Conservation (phyloP, 2,888 invertebrate genomes). For the Scaptodrosophila latifasciaeformis region DNA sequence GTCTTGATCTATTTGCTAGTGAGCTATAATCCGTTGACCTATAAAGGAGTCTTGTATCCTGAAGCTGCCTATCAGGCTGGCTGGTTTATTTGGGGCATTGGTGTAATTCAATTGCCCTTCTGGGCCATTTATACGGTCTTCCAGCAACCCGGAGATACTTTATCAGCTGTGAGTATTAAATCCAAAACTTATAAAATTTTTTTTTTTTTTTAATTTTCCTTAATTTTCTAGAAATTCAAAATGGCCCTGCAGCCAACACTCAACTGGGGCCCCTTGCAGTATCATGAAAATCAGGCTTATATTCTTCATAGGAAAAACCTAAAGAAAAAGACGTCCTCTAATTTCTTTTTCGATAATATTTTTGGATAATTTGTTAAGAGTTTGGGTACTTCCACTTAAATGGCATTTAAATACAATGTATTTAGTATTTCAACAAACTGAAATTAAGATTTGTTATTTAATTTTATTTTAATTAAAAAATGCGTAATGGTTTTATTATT, state of each 20-base stretch:
- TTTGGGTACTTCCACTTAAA: too few relatives aligned
- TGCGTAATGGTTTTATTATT: too few relatives aligned
- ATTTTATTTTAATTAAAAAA: too few relatives aligned
- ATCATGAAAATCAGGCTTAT: constrained; percentile 76
- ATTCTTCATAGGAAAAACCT: constrained; percentile 44
- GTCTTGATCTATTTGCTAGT: constrained; percentile 83
- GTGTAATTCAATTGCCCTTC: constrained; percentile 76
- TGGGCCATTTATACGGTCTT: constrained; percentile 71
- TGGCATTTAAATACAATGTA: too few relatives aligned
- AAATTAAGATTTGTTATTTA: too few relatives aligned
- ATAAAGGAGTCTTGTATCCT: constrained; percentile 80
- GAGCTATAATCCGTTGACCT: constrained; percentile 79
- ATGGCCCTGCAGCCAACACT: constrained; percentile 60
- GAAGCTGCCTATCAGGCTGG: constrained; percentile 77
- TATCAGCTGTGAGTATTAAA: constrained; percentile 34
- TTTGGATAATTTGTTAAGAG: constrained; percentile 62
- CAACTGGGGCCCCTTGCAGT: constrained; percentile 71
- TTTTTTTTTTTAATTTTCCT: too few relatives aligned
- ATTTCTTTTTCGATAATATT: constrained; percentile 64
- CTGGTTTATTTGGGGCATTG: constrained; percentile 76
- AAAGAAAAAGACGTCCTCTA: constrained; percentile 25
- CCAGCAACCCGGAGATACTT: constrained; percentile 62
- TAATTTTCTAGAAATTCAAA: constrained; percentile 65
- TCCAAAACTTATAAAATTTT: not conserved
- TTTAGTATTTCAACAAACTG: too few relatives aligned